Evolutionary conservation across 2,888 invertebrate genomes (phyloP).

Genomic region (Platycheirus albimanus): DNA sequence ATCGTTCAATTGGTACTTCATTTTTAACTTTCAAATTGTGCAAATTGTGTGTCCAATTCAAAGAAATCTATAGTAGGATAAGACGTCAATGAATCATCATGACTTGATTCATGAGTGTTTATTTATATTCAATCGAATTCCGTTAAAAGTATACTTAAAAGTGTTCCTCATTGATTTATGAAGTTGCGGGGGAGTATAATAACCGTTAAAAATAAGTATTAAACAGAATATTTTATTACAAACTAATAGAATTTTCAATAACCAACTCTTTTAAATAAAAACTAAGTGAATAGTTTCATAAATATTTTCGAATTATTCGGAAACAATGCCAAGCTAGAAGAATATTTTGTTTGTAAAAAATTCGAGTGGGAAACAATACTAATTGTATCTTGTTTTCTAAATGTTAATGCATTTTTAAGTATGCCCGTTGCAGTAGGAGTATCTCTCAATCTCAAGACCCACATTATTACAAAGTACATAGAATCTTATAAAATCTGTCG

Average conservation of each 20-base stretch:
- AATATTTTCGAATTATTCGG: no score
- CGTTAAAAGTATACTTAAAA: slow-evolving; percentile 25
- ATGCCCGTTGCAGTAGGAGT: slow-evolving; percentile 21
- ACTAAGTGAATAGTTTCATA: background rate
- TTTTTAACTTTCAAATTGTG: slow-evolving; percentile 31
- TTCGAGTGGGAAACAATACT: slow-evolving; percentile 31
- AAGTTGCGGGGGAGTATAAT: slow-evolving; percentile 25
- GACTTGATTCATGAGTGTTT: no score
- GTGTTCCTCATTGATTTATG: slow-evolving; percentile 32
- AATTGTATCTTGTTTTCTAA: slow-evolving; percentile 34
- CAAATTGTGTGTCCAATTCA: no score
- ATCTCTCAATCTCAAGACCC: slow-evolving; percentile 39
- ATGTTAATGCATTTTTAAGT: slow-evolving; percentile 37
- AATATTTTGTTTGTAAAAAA: no score
- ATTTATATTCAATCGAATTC: slow-evolving; percentile 11
- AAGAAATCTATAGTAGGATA: background rate
- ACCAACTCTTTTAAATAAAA: background rate
- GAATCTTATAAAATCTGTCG: background rate
- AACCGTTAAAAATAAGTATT: slow-evolving; percentile 36
- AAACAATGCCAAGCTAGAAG: no score
- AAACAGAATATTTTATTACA: slow-evolving; percentile 42
- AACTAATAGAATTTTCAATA: slow-evolving; percentile 14
- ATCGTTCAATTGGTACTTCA: slow-evolving; percentile 3
- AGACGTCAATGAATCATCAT: slow-evolving; percentile 12
- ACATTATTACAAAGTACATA: slow-evolving; percentile 25